Percentiles rank a stretch among this genome's conserved stretches.
phyloP scores from a whole-genome alignment of 2,113 vertebrate genomes.

The Rhinolophus sinicus region DNA sequence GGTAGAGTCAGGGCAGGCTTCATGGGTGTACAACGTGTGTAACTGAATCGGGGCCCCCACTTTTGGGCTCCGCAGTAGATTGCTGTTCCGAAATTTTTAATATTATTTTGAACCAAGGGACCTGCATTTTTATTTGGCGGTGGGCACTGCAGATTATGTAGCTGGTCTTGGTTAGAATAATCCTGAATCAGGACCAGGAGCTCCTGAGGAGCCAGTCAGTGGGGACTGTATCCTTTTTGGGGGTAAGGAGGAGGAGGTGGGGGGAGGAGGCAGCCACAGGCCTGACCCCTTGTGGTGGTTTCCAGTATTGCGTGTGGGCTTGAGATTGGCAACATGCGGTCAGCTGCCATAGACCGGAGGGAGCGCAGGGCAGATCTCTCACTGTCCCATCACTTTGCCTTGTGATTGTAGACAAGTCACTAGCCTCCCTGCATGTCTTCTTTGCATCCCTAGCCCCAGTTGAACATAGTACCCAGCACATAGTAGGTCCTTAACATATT shows the following conservation, averaged over 20 bases:
- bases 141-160: not conserved
- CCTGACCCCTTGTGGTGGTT: constrained; percentile 28
- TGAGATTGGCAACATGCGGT: accelerated
- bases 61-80: accelerated
- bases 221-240: not conserved
- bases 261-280: not conserved
- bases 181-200: not conserved
- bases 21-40: not conserved
- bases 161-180: not conserved
- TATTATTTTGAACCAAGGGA: not conserved
- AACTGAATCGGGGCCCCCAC: too few relatives aligned
- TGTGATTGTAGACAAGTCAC: not conserved
- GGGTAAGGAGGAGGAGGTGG: not conserved
- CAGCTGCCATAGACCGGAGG: not conserved
- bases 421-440: not conserved
- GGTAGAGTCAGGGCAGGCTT: not conserved
- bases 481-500: not conserved
- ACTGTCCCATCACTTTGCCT: not conserved
- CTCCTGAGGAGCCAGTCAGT: not conserved
- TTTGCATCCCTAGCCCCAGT: not conserved
- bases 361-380: not conserved
- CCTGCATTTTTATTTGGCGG: not conserved
- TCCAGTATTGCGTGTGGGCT: not conserved
- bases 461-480: not conserved
- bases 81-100: not conserved